phyloP scores from a whole-genome alignment of 2,113 vertebrate species.

The Jaculus jaculus region DNA sequence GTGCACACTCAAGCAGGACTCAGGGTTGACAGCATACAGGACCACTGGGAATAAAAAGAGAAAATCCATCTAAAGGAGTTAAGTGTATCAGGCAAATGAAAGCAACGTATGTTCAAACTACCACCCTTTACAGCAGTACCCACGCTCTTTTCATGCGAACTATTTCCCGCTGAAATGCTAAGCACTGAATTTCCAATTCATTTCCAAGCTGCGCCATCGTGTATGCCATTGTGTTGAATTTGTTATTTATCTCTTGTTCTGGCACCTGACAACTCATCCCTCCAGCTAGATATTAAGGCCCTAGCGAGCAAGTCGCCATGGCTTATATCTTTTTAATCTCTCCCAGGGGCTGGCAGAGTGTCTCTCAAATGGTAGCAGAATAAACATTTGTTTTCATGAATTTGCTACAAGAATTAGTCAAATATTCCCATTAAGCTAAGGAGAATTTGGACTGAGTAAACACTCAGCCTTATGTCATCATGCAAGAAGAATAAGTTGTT shows the following conservation, averaged over 20 bases:
- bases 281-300: not conserved
- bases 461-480: not conserved
- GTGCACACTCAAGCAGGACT: not conserved
- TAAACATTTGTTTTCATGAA: slow-evolving; percentile 57
- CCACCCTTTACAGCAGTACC: not conserved
- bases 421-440: slow-evolving; percentile 34
- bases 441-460: slow-evolving; percentile 47
- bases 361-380: not conserved
- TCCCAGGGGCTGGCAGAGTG: not conserved
- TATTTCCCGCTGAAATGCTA: not conserved
- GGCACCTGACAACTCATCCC: not conserved
- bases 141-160: not conserved
- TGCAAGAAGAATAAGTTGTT: slow-evolving; percentile 25
- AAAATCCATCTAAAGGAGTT: not conserved
- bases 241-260: not conserved
- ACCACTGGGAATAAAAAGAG: not conserved
- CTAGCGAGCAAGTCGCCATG: not conserved
- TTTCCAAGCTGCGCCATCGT: not conserved
- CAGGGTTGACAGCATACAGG: not conserved
- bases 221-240: not conserved
- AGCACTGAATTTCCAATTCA: not conserved
- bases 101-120: not conserved
- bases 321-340: slow-evolving; percentile 9
- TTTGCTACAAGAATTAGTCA: slow-evolving; percentile 27
- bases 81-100: not conserved